phyloP scores from a whole-genome alignment of 2,888 invertebrate genomes.

The Eretmocerus hayati region DNA sequence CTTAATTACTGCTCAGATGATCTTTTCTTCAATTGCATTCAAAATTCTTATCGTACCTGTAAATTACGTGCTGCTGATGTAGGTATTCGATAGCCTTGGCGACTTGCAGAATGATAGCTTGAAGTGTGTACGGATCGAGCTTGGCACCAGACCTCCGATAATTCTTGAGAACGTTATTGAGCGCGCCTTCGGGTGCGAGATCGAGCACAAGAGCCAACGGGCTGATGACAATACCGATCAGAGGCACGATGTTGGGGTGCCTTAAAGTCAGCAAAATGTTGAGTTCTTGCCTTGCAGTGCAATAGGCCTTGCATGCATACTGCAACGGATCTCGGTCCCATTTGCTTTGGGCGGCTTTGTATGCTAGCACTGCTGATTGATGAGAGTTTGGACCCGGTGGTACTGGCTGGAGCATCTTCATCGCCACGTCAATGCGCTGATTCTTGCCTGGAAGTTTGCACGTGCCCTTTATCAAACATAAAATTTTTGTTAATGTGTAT shows the following conservation, averaged over 20 bases:
- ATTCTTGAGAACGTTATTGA: slow-evolving; percentile 76
- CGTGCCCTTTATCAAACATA: slow-evolving; percentile 47
- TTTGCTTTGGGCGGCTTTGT: slow-evolving; percentile 64
- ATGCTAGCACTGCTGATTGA: slow-evolving; percentile 58
- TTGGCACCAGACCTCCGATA: slow-evolving; percentile 79
- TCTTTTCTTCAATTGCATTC: too few relatives aligned
- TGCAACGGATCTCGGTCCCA: slow-evolving; percentile 92
- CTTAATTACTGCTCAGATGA: too few relatives aligned
- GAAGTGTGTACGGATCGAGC: slow-evolving; percentile 72
- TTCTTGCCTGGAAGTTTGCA: slow-evolving; percentile 58
- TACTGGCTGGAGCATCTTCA: slow-evolving; percentile 94
- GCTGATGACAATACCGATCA: slow-evolving; percentile 82
- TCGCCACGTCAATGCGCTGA: slow-evolving; percentile 67
- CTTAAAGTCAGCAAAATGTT: slow-evolving; percentile 76
- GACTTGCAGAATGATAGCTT: slow-evolving; percentile 80
- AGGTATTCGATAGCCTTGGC: slow-evolving; percentile 93
- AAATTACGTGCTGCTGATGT: slow-evolving; percentile 88
- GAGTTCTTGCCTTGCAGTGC: slow-evolving; percentile 90
- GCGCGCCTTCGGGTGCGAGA: slow-evolving; percentile 86
- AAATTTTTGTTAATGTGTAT: neutral
- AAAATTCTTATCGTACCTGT: too few relatives aligned
- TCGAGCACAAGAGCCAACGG: slow-evolving; percentile 85
- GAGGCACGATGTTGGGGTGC: slow-evolving; percentile 87
- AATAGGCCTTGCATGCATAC: slow-evolving; percentile 92
- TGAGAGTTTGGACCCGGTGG: slow-evolving; percentile 70